Conservation (phyloP, 2,888 invertebrate species). For the Yponomeuta evonymella region DNA sequence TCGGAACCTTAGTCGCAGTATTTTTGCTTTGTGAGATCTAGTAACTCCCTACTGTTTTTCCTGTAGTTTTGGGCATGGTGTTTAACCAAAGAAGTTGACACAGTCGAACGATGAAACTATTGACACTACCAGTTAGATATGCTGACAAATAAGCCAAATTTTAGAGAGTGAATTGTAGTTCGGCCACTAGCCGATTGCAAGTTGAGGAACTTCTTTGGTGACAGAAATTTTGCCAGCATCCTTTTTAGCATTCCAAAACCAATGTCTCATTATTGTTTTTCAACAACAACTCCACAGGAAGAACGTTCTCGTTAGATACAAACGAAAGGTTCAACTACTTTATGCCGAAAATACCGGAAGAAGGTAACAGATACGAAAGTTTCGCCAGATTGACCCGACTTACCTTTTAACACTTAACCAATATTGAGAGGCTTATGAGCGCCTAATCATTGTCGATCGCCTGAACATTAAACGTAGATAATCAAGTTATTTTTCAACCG, state of each 20-base stretch:
- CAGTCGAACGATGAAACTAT: neutral
- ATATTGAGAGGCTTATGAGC: constrained; percentile 61
- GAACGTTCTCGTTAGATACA: constrained; percentile 69
- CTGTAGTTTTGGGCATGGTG: neutral
- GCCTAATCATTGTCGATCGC: constrained; percentile 60
- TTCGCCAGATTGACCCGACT: constrained; percentile 55
- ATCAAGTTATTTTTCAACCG: neutral
- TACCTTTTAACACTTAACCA: constrained; percentile 66
- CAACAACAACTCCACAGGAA: constrained; percentile 56
- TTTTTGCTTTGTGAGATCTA: neutral
- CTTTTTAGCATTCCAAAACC: neutral
- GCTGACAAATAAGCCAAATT: neutral
- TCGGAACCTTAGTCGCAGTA: neutral
- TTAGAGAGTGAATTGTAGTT: neutral
- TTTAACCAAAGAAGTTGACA: neutral
- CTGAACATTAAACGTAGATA: constrained; percentile 4
- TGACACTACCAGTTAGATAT: neutral
- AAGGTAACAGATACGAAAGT: constrained; percentile 57
- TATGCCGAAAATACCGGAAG: constrained; percentile 66
- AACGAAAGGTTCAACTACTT: constrained; percentile 65
- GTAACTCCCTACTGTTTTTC: neutral
- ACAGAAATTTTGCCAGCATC: neutral
- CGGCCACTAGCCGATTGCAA: neutral
- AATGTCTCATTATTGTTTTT: constrained; percentile 7
- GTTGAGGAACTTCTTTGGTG: neutral